Evolutionary conservation across 1,140 invertebrate genomes (phyloP), one percentile per base, ranked within the genome.

Genomic region (Cyclina sinensis): DNA sequence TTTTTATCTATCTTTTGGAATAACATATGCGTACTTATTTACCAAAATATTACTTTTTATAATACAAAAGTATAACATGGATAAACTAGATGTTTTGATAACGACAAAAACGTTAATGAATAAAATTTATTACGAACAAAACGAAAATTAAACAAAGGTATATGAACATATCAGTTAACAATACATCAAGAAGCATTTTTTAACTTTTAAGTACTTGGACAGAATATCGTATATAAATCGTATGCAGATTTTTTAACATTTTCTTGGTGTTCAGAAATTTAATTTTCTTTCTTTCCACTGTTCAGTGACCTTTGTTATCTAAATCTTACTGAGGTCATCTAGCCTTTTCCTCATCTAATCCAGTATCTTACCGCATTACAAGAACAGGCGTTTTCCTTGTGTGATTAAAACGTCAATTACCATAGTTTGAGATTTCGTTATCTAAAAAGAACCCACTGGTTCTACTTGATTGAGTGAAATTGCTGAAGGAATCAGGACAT

Each of bases 351-450:
- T 54, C 4, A 65, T 65, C 59, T 65, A 30, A 18, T 65, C 59
- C 24, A 4, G 27, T 35, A 65, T 65, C 59, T 65, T 18, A 11
- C n/a, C 5, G 59, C 14, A 30, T 65, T 65, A 30, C 59, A 65
- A 65, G n/a, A 65, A 65, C 59, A 65, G 59, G 59, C 59, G 59
- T 3, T 65, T 30, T 65, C 59, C 30, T 65, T 18, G 5, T 3
- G 11, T 65, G 59, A 65, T 65, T 65, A 65, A 14, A 35, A 65
- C 59, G 59, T 30, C 27, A 24, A 65, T 65, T 65, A 65, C n/a
- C 24, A 65, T 35, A 27, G 27, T 9, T 30, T 65, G 7, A 65
- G 27, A 43, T 24, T 35, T 65, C 30, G 59, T 35, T 65, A 65
- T 65, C 59, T 30, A 35, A 7, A 5, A 9, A 30, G 16, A 65